These are phyloP conservation scores for Patiria miniata DNA, from an alignment of 35 echinoderm and acorn worm species.

Conservation along the genomic window DNA sequence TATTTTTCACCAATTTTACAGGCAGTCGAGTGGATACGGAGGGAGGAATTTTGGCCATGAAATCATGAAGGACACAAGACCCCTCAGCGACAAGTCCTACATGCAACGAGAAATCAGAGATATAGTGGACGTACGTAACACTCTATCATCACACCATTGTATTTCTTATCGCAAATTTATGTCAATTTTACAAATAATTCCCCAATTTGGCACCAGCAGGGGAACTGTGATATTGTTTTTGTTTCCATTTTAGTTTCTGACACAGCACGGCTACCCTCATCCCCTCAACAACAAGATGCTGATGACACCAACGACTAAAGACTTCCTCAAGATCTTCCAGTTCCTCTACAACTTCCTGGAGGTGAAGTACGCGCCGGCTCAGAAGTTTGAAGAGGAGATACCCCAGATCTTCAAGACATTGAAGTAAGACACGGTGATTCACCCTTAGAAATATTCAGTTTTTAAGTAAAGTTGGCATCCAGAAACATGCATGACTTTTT, in stretches of 20 bases:
- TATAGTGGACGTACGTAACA: constrained; percentile 65
- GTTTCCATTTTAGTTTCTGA: constrained; percentile 73
- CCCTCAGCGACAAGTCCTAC: constrained; percentile 76
- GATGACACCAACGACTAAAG: constrained; percentile 91
- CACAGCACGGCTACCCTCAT: constrained; percentile 69
- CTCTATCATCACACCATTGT: background rate
- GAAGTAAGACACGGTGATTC: constrained; percentile 49
- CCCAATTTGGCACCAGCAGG: background rate
- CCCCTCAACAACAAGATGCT: constrained; percentile 59
- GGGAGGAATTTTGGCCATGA: constrained; percentile 70
- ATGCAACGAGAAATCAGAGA: constrained; percentile 91
- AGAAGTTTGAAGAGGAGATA: constrained; percentile 87
- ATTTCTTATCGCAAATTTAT: background rate
- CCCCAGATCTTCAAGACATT: constrained; percentile 80
- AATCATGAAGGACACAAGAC: constrained; percentile 68
- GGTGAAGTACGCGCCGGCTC: constrained; percentile 49
- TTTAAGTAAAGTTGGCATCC: too few species aligned
- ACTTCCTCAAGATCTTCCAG: constrained; percentile 85
- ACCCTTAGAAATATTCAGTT: background rate
- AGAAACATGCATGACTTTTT: too few species aligned
- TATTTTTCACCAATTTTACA: background rate
- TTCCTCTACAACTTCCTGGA: constrained; percentile 84
- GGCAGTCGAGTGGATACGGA: constrained; percentile 71
- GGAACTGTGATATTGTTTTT: background rate
- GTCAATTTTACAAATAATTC: background rate